A percentile compares a stretch with the other conserved stretches of the same genome.
phyloP scores from a whole-genome alignment of 2,888 invertebrate genomes.

The Petrolisthes manimaculis region DNA sequence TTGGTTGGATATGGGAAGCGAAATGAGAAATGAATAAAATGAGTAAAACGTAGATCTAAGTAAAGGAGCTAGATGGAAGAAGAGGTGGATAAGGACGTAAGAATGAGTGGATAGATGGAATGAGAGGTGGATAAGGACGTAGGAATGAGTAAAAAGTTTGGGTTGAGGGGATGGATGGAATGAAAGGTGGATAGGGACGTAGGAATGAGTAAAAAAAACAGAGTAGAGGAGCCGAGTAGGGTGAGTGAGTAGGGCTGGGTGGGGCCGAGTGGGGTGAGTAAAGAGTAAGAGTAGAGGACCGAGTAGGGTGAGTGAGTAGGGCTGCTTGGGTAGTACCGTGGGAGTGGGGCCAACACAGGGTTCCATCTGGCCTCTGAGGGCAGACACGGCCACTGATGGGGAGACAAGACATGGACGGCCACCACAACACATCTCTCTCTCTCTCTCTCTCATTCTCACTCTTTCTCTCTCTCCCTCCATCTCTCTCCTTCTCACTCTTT shows the following conservation, averaged over 20 bases:
- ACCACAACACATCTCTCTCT: too few relatives aligned
- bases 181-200: background rate
- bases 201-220: background rate
- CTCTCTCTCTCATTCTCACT: constrained; percentile 16
- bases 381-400: background rate
- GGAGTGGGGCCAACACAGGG: background rate
- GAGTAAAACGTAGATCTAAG: too few relatives aligned
- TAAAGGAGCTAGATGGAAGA: too few relatives aligned
- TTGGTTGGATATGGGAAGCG: too few relatives aligned
- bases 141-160: too few relatives aligned
- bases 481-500: background rate
- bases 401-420: too few relatives aligned
- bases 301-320: background rate
- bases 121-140: too few relatives aligned
- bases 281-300: background rate
- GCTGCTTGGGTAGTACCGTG: background rate
- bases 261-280: too few relatives aligned
- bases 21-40: too few relatives aligned
- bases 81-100: too few relatives aligned
- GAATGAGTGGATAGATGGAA: too few relatives aligned
- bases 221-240: background rate
- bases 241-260: background rate
- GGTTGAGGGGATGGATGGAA: background rate
- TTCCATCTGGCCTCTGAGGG: background rate
- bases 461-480: background rate